phyloP scores from a whole-genome alignment of 2,888 invertebrate genomes.

The Scelioninae gen. 1 region DNA sequence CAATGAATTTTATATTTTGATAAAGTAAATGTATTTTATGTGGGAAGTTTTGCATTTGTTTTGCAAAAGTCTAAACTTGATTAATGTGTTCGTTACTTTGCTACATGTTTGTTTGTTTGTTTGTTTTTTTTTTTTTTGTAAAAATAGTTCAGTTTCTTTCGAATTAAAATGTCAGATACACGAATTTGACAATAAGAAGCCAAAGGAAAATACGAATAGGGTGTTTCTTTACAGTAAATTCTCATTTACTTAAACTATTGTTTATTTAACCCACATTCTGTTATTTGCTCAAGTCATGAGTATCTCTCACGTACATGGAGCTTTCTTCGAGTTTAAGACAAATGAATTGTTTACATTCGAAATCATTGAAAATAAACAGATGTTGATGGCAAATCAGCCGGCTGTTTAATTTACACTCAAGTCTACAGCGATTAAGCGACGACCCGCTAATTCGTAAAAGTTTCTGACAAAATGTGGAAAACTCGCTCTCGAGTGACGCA shows the following conservation, averaged over 20 bases:
- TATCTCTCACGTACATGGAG: constrained; percentile 15
- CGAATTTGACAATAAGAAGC: constrained; percentile 13
- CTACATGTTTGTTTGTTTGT: no score
- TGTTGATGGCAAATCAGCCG: constrained; percentile 2
- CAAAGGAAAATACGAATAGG: constrained; percentile 20
- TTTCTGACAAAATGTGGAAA: neutral
- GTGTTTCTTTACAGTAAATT: constrained; percentile 23
- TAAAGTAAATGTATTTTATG: no score
- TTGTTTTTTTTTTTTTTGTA: no score
- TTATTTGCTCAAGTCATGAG: constrained; percentile 39
- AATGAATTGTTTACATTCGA: constrained; percentile 31
- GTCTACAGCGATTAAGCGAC: neutral
- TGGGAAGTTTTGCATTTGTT: no score
- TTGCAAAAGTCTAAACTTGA: no score
- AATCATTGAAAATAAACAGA: constrained; percentile 18
- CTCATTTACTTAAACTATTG: constrained; percentile 24
- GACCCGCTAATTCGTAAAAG: neutral
- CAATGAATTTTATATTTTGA: no score
- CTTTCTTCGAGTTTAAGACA: constrained; percentile 30
- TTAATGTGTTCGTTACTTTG: no score
- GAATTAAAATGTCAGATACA: constrained; percentile 15
- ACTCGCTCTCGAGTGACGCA: neutral
- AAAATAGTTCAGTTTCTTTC: no score
- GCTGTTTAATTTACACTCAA: constrained; percentile 20
- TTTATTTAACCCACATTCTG: constrained; percentile 47